Conservation (phyloP, 2,113 vertebrate genomes). For the Nothocercus julius region DNA sequence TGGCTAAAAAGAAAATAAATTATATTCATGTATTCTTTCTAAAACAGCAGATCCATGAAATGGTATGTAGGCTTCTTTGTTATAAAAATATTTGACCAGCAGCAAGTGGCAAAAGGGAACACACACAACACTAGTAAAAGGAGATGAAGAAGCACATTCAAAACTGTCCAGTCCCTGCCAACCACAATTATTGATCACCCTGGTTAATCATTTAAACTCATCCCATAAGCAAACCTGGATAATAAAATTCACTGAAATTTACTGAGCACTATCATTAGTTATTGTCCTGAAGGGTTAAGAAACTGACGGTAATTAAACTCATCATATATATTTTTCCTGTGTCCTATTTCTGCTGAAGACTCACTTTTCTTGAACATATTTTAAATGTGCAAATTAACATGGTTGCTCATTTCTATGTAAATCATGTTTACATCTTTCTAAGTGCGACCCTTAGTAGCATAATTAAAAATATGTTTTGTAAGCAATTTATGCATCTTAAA, state of each 20-base stretch:
- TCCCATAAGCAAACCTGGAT: background rate
- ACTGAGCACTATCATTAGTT: background rate
- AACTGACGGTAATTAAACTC: background rate
- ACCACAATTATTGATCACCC: background rate
- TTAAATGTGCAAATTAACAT: conserved; percentile 19
- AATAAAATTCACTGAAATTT: background rate
- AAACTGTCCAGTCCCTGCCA: background rate
- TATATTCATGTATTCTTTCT: background rate
- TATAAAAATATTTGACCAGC: background rate
- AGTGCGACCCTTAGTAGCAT: background rate
- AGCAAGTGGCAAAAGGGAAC: background rate
- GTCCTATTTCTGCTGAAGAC: conserved; percentile 1
- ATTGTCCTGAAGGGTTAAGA: background rate
- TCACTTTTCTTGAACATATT: background rate
- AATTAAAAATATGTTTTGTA: conserved; percentile 41
- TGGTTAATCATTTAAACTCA: background rate
- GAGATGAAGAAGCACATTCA: background rate
- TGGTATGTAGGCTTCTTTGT: background rate
- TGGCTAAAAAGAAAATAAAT: too few relatives aligned
- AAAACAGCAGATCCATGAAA: background rate
- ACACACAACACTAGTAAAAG: background rate
- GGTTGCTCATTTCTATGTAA: conserved; percentile 38
- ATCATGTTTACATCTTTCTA: background rate
- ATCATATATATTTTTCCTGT: background rate
- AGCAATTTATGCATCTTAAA: conserved; percentile 31